These are phyloP conservation scores for Acanthurus tractus DNA, from an alignment of 2,797 vertebrate genomes.

Conservation along the genomic window DNA sequence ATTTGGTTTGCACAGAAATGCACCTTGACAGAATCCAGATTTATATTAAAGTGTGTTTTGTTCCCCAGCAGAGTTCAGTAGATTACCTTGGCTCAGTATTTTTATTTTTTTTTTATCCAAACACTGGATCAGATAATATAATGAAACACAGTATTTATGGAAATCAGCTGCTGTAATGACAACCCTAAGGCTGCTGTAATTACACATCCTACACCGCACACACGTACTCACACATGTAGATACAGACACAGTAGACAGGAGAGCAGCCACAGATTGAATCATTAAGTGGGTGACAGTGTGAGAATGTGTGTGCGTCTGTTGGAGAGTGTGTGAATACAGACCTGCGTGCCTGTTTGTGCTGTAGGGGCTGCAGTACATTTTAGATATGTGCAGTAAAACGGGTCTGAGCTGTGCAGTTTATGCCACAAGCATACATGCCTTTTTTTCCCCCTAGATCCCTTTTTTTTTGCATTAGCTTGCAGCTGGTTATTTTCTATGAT, in stretches of 20 bases:
- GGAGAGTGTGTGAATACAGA: slow-evolving; percentile 3
- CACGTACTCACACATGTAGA: slow-evolving; percentile 1
- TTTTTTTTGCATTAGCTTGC: slow-evolving; percentile 5
- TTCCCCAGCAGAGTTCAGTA: not conserved
- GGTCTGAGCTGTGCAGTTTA: not conserved
- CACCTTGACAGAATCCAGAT: not conserved
- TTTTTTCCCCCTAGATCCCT: too few species aligned
- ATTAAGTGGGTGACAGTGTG: slow-evolving; percentile 47
- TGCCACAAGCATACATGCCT: too few species aligned
- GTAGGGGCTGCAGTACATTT: slow-evolving; percentile 10
- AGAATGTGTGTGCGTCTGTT: slow-evolving; percentile 16
- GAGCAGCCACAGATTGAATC: slow-evolving; percentile 46
- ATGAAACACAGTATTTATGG: slow-evolving; percentile 6
- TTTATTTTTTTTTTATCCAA: slow-evolving; percentile 3
- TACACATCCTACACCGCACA: slow-evolving; percentile 22
- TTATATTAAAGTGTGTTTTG: not conserved
- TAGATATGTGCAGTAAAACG: slow-evolving; percentile 1
- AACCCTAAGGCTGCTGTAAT: slow-evolving; percentile 41
- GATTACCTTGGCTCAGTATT: slow-evolving; percentile 10
- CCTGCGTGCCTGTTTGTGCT: not conserved
- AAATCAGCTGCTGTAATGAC: slow-evolving; percentile 36
- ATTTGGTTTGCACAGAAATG: not conserved
- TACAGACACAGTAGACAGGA: slow-evolving; percentile 7
- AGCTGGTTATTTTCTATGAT: slow-evolving; percentile 11
- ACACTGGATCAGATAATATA: slow-evolving; percentile 13